Evolutionary conservation across 2,113 vertebrate genomes (phyloP).

Genomic region (Lagopus leucura): DNA sequence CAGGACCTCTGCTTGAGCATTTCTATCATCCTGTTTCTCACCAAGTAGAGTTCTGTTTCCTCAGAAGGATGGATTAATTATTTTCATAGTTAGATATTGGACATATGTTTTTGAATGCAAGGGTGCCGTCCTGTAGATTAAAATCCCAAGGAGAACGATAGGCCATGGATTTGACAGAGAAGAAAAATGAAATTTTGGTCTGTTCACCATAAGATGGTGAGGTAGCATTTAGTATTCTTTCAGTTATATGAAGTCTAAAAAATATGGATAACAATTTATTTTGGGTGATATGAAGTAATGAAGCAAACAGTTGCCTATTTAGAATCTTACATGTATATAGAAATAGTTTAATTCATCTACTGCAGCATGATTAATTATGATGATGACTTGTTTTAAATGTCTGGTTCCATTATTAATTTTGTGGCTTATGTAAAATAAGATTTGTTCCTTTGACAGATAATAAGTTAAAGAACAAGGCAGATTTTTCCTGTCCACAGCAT

Average conservation of each 20-base stretch:
- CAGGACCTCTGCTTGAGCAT: neutral
- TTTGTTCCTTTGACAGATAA: neutral
- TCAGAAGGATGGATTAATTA: neutral
- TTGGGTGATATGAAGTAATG: neutral
- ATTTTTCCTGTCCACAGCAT: neutral
- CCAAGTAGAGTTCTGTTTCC: neutral
- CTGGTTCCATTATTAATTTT: neutral
- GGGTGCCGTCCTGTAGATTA: neutral
- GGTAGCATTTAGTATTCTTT: neutral
- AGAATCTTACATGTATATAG: neutral
- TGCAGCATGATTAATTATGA: neutral
- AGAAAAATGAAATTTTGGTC: neutral
- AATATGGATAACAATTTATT: neutral
- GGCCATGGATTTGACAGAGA: neutral
- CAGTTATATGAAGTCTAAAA: neutral
- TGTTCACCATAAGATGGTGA: accelerated
- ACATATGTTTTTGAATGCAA: neutral
- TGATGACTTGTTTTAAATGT: constrained; percentile 9
- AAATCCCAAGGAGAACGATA: neutral
- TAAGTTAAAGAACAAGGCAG: neutral
- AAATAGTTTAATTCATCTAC: neutral
- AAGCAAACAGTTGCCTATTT: neutral
- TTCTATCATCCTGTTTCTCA: neutral
- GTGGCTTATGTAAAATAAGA: neutral
- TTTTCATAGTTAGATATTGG: neutral